Conservation (phyloP, 1,140 invertebrate genomes). For the Galleria mellonella region DNA sequence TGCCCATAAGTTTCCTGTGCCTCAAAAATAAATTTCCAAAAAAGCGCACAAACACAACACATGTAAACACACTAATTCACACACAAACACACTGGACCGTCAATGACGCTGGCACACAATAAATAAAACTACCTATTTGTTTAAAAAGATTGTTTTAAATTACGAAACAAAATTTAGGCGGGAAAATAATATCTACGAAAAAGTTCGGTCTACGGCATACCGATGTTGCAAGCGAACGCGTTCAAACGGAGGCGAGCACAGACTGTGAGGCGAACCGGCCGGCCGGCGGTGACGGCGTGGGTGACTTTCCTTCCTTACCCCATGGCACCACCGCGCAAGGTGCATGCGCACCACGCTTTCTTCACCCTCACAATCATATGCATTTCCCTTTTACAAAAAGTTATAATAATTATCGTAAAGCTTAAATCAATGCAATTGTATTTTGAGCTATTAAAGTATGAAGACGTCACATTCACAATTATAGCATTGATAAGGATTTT, state of each 20-base stretch:
- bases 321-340: conserved; percentile 42
- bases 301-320: conserved; percentile 11
- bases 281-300: conserved; percentile 32
- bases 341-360: conserved; percentile 43
- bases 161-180: conserved; percentile 32
- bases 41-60: conserved; percentile 20
- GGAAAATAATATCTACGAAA: conserved; percentile 50
- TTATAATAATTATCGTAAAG: too few species aligned
- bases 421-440: too few species aligned
- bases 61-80: conserved; percentile 17
- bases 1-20: conserved; percentile 9
- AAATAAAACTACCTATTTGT: conserved; percentile 3
- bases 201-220: conserved; percentile 42
- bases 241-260: conserved; percentile 25
- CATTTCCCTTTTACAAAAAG: conserved; percentile 1
- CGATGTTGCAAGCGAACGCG: conserved; percentile 23
- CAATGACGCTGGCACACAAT: conserved; percentile 19
- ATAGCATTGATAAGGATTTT: too few species aligned
- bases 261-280: conserved; percentile 51
- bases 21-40: conserved; percentile 20
- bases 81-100: conserved; percentile 26
- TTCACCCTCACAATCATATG: conserved; percentile 11
- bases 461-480: too few species aligned
- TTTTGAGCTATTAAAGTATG: too few species aligned
- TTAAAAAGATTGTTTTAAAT: conserved; percentile 15